Evolutionary conservation across 2,797 vertebrate species (phyloP), one percentile per base, ranked within the genome.

Genomic region (Chaetodon trifasciatus): DNA sequence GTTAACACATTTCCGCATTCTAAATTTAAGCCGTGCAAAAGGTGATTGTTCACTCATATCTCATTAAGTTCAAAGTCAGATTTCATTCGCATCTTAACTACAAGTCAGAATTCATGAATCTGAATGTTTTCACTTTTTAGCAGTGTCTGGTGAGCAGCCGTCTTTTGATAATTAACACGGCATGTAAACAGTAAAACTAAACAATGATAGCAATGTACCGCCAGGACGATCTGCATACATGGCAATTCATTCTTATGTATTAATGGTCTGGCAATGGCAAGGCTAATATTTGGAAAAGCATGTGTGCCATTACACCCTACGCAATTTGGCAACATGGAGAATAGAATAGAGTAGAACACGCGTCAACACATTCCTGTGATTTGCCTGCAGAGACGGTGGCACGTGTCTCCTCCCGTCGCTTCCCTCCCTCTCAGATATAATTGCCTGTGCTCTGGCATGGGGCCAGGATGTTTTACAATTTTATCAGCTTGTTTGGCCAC

Each of bases 401-500:
- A 71, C 35, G 21, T 0, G 83, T 70, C 67, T 72, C 78, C 85
- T 89, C 84, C 86, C 73, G 21, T 35, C 23, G 40, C 75, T 79
- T 82, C 83, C 83, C 64, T 83, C 69, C 40, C 79, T 77, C 85
- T 74, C 42, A 62, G 65, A 70, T 70, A 91, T 93, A 88, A 94
- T 86, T 83, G 89, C 87, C 90, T 85, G 87, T 49, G 74, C 91
- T 46, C 76, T 91, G 91, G 90, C 83, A 21, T 5, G 0, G 61
- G 58, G 78, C 86, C 92, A 92, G 66, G 55, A 70, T 79, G 64
- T 82, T 91, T 89, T 74, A 84, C 61, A 40, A 79, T 89, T 90
- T 88, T 91, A 90, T 94, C 91, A 94, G 84, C 80, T 84, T 81
- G 75, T 94, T 86, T 76, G 79, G 81, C 88, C 88, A 76, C 79